Evolutionary conservation across 2,797 vertebrate genomes (phyloP).

Genomic region (Adrianichthys oophorus): DNA sequence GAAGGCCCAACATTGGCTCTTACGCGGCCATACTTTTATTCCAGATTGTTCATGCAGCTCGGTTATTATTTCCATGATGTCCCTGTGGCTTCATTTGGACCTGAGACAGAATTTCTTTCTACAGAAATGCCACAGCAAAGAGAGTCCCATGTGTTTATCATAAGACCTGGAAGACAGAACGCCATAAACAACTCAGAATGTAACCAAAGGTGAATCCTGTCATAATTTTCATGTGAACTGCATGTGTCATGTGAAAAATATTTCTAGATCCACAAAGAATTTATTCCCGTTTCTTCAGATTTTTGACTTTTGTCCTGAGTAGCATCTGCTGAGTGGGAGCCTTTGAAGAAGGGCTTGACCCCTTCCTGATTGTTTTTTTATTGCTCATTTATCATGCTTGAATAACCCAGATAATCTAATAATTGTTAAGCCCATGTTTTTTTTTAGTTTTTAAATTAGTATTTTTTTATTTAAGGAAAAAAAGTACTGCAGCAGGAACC

Average conservation of each 20-base stretch:
- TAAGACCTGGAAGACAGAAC: conserved; percentile 4
- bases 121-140: conserved; percentile 16
- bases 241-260: not conserved
- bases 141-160: conserved; percentile 21
- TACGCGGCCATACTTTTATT: not conserved
- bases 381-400: no score
- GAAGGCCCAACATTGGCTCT: conserved; percentile 29
- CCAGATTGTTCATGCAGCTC: not conserved
- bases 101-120: conserved; percentile 27
- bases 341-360: no score
- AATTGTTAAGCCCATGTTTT: no score
- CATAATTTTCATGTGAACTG: not conserved
- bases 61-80: conserved; percentile 45
- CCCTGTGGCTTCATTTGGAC: conserved; percentile 16
- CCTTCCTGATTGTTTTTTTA: no score
- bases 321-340: no score
- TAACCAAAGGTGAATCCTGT: conserved; percentile 2
- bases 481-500: no score
- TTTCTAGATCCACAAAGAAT: not conserved
- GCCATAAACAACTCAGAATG: conserved; percentile 3
- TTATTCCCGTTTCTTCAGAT: no score
- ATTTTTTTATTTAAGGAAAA: no score
- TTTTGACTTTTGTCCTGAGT: no score
- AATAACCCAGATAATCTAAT: no score
- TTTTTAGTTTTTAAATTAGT: no score